phyloP scores from a whole-genome alignment of 2,113 vertebrate genomes.

The Chrysemys picta region DNA sequence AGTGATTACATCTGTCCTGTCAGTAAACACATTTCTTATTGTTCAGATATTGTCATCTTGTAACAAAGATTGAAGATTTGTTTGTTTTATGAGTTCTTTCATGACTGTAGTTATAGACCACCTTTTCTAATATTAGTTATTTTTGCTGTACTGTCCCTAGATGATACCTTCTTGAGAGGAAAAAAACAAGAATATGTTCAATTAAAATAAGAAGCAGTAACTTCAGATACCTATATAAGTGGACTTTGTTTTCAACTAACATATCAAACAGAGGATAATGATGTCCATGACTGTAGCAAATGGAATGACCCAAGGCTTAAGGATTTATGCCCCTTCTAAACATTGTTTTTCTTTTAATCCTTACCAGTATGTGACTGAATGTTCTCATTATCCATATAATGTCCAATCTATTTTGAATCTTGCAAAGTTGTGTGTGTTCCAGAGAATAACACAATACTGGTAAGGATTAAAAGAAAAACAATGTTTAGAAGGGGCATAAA shows the following conservation, averaged over 20 bases:
- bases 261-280: not conserved
- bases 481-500: too few relatives aligned
- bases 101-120: not conserved
- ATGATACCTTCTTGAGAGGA: not conserved
- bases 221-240: not conserved
- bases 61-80: not conserved
- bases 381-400: too few relatives aligned
- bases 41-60: not conserved
- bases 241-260: not conserved
- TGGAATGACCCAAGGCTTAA: not conserved
- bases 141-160: not conserved
- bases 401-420: too few relatives aligned
- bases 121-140: not conserved
- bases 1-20: not conserved
- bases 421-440: too few relatives aligned
- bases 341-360: too few relatives aligned
- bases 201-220: not conserved
- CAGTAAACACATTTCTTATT: not conserved
- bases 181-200: too few relatives aligned
- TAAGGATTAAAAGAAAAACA: too few relatives aligned
- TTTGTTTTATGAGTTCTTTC: not conserved
- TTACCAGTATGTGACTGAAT: too few relatives aligned
- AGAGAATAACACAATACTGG: too few relatives aligned
- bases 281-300: not conserved
- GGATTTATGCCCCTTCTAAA: too few relatives aligned